phyloP scores from a whole-genome alignment of 2,113 vertebrate species.

The Callipepla californica region DNA sequence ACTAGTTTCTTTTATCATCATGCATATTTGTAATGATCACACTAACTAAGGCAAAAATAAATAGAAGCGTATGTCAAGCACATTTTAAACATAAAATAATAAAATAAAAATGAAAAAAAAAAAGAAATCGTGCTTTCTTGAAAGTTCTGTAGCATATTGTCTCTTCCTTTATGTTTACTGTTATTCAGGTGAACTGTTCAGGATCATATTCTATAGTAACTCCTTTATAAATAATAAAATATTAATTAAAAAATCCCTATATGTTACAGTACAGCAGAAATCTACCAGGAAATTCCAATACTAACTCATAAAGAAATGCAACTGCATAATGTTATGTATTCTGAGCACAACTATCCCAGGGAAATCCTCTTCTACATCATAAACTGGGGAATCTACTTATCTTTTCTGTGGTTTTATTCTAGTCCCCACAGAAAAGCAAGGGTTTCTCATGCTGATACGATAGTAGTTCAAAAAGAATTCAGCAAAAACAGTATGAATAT shows the following conservation, averaged over 20 bases:
- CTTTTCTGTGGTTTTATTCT: background rate
- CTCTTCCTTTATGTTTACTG: background rate
- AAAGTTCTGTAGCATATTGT: background rate
- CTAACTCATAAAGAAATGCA: background rate
- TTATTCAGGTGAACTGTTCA: background rate
- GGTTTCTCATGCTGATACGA: background rate
- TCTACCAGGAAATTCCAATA: background rate
- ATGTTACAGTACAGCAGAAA: background rate
- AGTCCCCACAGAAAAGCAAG: background rate
- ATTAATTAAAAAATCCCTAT: background rate
- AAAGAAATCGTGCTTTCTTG: background rate
- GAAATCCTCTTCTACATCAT: background rate
- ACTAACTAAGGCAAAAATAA: background rate
- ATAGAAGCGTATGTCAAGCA: background rate
- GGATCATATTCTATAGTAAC: background rate
- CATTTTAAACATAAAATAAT: background rate
- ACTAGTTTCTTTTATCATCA: constrained; percentile 33
- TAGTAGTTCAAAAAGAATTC: background rate
- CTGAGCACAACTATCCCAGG: background rate
- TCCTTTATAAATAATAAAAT: background rate
- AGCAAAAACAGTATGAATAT: background rate
- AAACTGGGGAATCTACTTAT: background rate
- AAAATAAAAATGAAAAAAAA: background rate
- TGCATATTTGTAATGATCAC: constrained; percentile 23
- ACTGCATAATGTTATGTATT: background rate